These are phyloP conservation scores for Bilobella aurantiaca DNA, from an alignment of 1,140 invertebrate genomes.

Conservation along the genomic window DNA sequence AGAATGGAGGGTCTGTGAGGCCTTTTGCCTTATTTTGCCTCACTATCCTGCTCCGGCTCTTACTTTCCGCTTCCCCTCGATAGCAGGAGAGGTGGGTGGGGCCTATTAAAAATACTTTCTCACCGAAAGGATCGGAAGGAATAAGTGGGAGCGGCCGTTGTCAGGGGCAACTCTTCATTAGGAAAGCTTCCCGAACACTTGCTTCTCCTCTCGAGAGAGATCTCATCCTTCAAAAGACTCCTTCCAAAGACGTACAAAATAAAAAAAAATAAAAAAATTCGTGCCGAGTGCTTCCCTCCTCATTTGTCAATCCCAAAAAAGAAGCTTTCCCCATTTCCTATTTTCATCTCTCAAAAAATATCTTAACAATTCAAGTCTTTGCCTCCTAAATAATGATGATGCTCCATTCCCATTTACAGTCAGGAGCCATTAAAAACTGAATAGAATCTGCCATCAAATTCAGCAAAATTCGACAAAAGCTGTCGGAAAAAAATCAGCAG, in stretches of 20 bases:
- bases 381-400: too few relatives aligned
- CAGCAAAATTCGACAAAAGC: too few relatives aligned
- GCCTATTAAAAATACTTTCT: conserved; percentile 7
- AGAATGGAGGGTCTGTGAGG: too few relatives aligned
- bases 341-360: too few relatives aligned
- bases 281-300: not conserved
- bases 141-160: not conserved
- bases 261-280: not conserved
- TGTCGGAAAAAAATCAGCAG: too few relatives aligned
- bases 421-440: too few relatives aligned
- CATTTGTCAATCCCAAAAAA: not conserved
- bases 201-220: not conserved
- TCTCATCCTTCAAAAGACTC: not conserved
- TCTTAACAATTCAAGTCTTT: too few relatives aligned
- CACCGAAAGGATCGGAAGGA: not conserved
- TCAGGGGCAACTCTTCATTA: conserved; percentile 9
- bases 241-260: not conserved
- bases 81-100: not conserved
- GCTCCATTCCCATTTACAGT: too few relatives aligned
- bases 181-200: not conserved
- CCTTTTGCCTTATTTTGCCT: too few relatives aligned
- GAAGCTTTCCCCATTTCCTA: not conserved
- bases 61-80: not conserved
- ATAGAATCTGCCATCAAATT: too few relatives aligned
- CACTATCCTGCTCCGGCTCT: too few relatives aligned